Conservation (phyloP, 1,140 invertebrate genomes). For the Uloborus diversus region DNA sequence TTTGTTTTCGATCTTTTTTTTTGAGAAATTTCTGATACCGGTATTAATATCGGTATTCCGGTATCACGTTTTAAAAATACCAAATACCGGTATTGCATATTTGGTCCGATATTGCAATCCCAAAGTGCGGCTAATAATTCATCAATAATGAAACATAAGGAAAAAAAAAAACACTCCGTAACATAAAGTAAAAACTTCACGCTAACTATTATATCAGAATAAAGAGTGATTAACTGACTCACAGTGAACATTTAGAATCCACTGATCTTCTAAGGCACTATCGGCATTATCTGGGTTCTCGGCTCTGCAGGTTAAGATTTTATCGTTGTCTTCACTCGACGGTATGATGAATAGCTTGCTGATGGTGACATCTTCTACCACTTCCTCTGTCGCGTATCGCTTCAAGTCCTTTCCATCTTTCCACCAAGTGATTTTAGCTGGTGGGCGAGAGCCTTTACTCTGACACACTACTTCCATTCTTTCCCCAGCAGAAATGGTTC, state of each 20-base stretch:
- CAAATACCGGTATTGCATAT: no score
- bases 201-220: no score
- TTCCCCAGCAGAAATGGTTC: constrained; percentile 76
- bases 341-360: constrained; percentile 64
- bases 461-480: constrained; percentile 82
- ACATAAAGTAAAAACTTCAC: no score
- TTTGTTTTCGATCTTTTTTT: no score
- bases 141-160: no score
- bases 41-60: no score
- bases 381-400: constrained; percentile 16
- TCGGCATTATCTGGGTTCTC: constrained; percentile 73
- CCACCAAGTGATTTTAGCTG: constrained; percentile 87
- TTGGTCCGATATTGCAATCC: no score
- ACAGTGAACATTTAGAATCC: constrained; percentile 58
- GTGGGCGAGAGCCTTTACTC: constrained; percentile 82
- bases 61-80: no score
- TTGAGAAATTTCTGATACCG: no score
- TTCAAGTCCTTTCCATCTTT: constrained; percentile 68
- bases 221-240: no score
- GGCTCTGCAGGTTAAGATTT: constrained; percentile 81
- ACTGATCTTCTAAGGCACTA: constrained; percentile 57
- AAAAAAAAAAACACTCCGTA: no score
- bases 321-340: constrained; percentile 82
- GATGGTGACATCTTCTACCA: constrained; percentile 52
- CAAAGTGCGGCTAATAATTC: no score